phyloP scores from a whole-genome alignment of 1,140 invertebrate species.

The Zaprionus taronus region DNA sequence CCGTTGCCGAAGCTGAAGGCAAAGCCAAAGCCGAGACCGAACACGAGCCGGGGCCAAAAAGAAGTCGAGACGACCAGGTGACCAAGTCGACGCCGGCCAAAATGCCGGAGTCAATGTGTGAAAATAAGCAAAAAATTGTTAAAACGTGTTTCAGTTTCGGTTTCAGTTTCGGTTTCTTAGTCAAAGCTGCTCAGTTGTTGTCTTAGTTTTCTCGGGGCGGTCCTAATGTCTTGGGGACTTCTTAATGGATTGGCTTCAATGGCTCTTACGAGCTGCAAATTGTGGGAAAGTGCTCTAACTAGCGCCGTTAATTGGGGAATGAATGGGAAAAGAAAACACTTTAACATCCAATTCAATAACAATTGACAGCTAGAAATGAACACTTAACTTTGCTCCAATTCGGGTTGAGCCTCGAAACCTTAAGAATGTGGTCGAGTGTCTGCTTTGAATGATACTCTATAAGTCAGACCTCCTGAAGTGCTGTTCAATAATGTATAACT shows the following conservation, averaged over 20 bases:
- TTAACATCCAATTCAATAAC: constrained; percentile 1
- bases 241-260: constrained; percentile 66
- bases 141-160: constrained; percentile 71
- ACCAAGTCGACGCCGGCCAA: constrained; percentile 55
- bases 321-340: constrained; percentile 16
- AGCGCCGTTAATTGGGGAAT: constrained; percentile 51
- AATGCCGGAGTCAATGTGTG: constrained; percentile 41
- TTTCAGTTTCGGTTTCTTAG: constrained; percentile 20
- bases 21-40: constrained; percentile 11
- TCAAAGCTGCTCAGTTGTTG: constrained; percentile 6
- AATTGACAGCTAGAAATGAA: neutral
- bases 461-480: neutral
- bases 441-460: neutral
- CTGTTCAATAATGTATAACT: neutral
- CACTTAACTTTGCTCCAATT: neutral
- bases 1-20: constrained; percentile 21
- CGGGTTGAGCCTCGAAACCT: neutral
- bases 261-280: constrained; percentile 52
- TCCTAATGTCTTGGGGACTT: constrained; percentile 46
- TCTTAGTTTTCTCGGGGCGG: neutral
- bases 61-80: constrained; percentile 56
- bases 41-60: constrained; percentile 27
- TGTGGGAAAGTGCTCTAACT: constrained; percentile 44
- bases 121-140: constrained; percentile 75
- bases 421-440: constrained; percentile 19